Conservation (phyloP, 2,113 vertebrate species). For the Zosterops borbonicus region DNA sequence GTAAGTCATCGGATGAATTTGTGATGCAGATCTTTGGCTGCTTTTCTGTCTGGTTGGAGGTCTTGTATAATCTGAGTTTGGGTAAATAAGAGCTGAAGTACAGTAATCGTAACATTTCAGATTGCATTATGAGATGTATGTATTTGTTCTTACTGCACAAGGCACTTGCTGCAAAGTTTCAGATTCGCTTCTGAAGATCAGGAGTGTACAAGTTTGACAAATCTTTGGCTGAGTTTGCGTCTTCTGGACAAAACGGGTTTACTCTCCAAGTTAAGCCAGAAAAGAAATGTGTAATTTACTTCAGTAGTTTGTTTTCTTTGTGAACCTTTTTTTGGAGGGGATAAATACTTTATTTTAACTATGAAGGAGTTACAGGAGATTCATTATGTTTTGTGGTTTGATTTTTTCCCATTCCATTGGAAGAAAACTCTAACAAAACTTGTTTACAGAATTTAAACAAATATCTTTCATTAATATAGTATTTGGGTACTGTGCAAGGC, state of each 20-base stretch:
- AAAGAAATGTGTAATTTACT: not conserved
- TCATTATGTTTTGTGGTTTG: not conserved
- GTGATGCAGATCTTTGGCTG: not conserved
- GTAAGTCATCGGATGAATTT: not conserved
- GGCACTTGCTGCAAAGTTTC: not conserved
- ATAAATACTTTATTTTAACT: not conserved
- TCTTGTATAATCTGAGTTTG: not conserved
- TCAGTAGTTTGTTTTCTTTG: not conserved
- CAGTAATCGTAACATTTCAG: accelerated
- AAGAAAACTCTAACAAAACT: not conserved
- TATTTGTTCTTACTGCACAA: not conserved
- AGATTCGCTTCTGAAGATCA: not conserved
- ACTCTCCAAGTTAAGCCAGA: not conserved
- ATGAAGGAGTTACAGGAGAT: not conserved
- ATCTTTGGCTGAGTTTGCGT: not conserved
- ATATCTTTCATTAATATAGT: not conserved
- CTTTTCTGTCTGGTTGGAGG: not conserved
- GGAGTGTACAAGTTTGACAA: not conserved
- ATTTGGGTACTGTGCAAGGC: not conserved
- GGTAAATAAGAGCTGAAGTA: not conserved
- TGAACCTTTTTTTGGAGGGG: not conserved
- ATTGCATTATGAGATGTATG: not conserved
- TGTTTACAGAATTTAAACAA: not conserved
- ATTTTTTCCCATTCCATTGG: not conserved
- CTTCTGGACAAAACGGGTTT: not conserved